Percentiles rank a stretch among this genome's conserved stretches.
Conservation (phyloP, 2,888 invertebrate species). For the Eupeodes luniger region DNA sequence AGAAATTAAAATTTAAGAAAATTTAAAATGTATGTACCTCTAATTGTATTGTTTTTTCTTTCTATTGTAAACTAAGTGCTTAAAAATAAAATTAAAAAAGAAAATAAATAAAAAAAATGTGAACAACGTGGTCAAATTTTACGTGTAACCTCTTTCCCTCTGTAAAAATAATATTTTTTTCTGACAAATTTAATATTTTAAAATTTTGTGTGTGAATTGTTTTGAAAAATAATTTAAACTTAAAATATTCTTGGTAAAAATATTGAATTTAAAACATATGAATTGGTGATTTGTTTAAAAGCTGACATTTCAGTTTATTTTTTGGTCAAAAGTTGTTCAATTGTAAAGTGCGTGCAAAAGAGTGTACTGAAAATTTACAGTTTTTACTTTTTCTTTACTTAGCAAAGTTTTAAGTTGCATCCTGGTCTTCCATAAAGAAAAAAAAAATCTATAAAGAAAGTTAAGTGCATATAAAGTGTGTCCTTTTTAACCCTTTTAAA, state of each 20-base stretch:
- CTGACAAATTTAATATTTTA: not conserved
- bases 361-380: not conserved
- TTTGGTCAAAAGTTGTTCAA: not conserved
- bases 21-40: not conserved
- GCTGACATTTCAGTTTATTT: not conserved
- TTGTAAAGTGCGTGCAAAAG: not conserved
- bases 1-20: not conserved
- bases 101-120: not conserved
- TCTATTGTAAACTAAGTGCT: slow-evolving; percentile 1
- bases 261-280: not conserved
- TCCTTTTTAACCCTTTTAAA: not conserved
- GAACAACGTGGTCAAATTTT: slow-evolving; percentile 3
- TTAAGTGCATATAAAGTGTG: slow-evolving; percentile 24
- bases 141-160: not conserved
- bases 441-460: not conserved
- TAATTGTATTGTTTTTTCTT: not conserved
- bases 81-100: not conserved
- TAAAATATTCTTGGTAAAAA: not conserved
- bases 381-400: not conserved
- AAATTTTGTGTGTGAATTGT: not conserved
- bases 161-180: not conserved
- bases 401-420: not conserved
- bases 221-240: not conserved
- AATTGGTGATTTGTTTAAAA: not conserved
- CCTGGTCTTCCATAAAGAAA: slow-evolving; percentile 18